A percentile compares a stretch with the other conserved stretches of the same genome.
phyloP scores from a whole-genome alignment of 2,113 vertebrate genomes.

The Chloebia gouldiae region DNA sequence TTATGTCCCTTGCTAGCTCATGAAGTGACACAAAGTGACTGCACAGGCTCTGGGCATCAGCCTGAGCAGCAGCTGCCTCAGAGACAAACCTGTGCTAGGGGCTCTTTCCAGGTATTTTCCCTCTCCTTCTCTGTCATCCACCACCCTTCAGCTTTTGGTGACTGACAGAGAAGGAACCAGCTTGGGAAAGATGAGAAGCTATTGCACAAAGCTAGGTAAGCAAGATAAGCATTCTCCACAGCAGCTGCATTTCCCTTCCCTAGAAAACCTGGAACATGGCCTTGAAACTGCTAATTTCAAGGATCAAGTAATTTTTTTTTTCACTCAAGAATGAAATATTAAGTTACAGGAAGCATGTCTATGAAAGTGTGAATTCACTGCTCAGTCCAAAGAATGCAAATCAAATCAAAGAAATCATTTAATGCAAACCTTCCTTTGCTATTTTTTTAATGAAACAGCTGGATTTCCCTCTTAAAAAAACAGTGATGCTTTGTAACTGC shows the following conservation, averaged over 20 bases:
- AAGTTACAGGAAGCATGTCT: background rate
- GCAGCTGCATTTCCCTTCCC: background rate
- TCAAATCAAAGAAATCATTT: background rate
- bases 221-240: background rate
- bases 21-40: background rate
- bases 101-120: background rate
- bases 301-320: background rate
- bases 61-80: background rate
- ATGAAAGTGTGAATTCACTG: background rate
- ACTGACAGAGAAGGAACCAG: background rate
- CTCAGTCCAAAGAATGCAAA: background rate
- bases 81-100: background rate
- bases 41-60: background rate
- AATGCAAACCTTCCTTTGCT: background rate
- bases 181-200: background rate
- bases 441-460: background rate
- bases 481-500: background rate
- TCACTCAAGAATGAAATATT: background rate
- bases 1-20: background rate
- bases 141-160: background rate
- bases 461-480: background rate
- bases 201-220: background rate
- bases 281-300: background rate
- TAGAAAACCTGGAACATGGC: background rate
- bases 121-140: background rate